Percentiles rank a stretch among this genome's conserved stretches.
Evolutionary conservation across 2,113 vertebrate species (phyloP).

Genomic region (Tupaia tana): DNA sequence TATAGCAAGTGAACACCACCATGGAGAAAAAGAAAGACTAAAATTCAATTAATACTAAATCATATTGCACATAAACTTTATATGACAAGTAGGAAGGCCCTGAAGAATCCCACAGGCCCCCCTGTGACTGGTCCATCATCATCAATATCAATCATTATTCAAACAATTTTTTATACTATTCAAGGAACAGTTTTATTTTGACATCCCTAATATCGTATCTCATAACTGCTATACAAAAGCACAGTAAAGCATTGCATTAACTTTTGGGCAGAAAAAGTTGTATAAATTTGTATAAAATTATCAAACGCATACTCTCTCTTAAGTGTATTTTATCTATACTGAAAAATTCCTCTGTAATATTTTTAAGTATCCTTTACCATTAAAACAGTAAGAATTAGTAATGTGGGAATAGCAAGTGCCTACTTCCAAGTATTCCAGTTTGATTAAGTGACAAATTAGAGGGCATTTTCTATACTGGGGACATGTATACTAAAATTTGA

Average conservation of each 20-base stretch:
- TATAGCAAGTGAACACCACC: neutral
- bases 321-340: neutral
- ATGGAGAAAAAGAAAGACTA: neutral
- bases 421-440: slow-evolving; percentile 1
- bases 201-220: slow-evolving; percentile 7
- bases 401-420: neutral
- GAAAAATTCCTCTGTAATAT: neutral
- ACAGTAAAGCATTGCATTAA: neutral
- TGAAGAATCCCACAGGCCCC: neutral
- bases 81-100: slow-evolving; percentile 13
- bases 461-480: neutral
- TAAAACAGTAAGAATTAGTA: neutral
- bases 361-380: slow-evolving; percentile 9
- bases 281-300: neutral
- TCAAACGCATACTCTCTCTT: slow-evolving; percentile 9
- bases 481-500: slow-evolving; percentile 16
- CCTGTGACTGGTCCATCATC: neutral
- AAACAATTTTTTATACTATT: neutral
- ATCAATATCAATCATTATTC: neutral
- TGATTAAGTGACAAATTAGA: neutral
- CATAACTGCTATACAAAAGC: neutral
- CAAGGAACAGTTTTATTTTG: neutral
- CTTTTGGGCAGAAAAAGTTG: neutral
- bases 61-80: neutral
- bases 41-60: neutral